Percentiles rank a stretch among this genome's conserved stretches.
Conservation (phyloP, 2,888 invertebrate species). For the Lithophane semibrunnea region DNA sequence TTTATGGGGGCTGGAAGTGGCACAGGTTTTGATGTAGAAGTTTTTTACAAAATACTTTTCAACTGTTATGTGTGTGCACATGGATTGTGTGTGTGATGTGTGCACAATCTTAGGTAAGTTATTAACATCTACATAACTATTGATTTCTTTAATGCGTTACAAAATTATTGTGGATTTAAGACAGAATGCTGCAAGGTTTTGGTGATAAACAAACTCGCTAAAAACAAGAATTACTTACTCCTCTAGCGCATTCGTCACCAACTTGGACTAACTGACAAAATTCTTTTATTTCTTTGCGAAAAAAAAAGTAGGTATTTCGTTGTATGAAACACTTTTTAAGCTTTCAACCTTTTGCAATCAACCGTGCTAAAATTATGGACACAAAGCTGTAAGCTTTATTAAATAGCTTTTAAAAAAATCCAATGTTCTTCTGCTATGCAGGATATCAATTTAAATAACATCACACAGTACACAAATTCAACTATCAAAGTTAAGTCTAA, state of each 20-base stretch:
- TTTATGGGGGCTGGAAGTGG: constrained; percentile 62
- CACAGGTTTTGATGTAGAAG: background rate
- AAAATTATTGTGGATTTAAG: background rate
- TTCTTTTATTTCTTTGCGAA: background rate
- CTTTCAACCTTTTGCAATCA: background rate
- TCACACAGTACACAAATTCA: background rate
- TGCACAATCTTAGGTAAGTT: background rate
- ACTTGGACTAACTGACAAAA: background rate
- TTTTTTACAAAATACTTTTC: background rate
- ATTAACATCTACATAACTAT: background rate
- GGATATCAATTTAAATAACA: background rate
- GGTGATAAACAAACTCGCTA: background rate
- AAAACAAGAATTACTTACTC: background rate
- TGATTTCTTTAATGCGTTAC: too few relatives aligned
- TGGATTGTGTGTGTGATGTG: background rate
- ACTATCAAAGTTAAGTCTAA: background rate
- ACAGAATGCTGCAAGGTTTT: background rate
- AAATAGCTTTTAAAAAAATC: background rate
- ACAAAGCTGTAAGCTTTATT: background rate
- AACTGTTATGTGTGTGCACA: background rate
- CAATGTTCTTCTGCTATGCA: background rate
- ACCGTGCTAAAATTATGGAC: background rate
- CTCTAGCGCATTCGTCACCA: background rate
- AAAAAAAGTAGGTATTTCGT: background rate
- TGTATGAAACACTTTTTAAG: background rate